A percentile compares a stretch with the other conserved stretches of the same genome.
phyloP scores from a whole-genome alignment of 2,113 vertebrate genomes.

The Cyanoramphus novaezelandiae region DNA sequence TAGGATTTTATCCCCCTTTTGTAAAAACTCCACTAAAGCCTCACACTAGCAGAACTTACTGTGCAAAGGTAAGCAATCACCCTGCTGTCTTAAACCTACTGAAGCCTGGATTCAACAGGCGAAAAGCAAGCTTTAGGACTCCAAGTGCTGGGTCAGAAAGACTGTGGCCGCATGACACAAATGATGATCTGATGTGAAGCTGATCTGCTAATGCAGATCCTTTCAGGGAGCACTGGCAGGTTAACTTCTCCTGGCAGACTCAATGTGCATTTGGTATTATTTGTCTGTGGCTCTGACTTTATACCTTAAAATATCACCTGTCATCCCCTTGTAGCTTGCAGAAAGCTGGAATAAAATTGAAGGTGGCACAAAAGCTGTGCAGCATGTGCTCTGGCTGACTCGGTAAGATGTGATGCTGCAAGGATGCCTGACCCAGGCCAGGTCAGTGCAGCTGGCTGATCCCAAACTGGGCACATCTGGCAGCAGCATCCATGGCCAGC shows the following conservation, averaged over 20 bases:
- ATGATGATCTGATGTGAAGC: slow-evolving; percentile 8
- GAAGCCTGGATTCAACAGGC: slow-evolving; percentile 13
- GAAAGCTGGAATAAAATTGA: slow-evolving; percentile 30
- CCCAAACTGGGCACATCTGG: not conserved
- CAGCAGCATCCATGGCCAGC: not conserved
- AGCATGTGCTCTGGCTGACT: not conserved
- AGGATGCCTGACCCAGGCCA: not conserved
- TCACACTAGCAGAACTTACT: not conserved
- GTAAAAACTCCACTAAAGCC: not conserved
- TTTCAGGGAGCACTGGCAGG: slow-evolving; percentile 16
- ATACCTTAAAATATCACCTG: slow-evolving; percentile 48
- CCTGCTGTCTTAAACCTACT: not conserved
- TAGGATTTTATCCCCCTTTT: not conserved
- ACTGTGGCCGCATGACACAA: slow-evolving; percentile 8
- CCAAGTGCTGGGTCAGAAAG: not conserved
- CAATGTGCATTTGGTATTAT: not conserved
- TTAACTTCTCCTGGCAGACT: slow-evolving; percentile 53
- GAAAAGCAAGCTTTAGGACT: not conserved
- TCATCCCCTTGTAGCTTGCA: not conserved
- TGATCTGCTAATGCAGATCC: slow-evolving; percentile 47
- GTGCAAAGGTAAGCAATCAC: not conserved
- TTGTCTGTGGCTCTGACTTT: slow-evolving; percentile 48
- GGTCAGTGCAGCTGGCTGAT: not conserved
- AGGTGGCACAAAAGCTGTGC: slow-evolving; percentile 21
- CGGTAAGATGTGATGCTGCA: not conserved